Evolutionary conservation across 2,113 vertebrate species (phyloP), one percentile per base, ranked within the genome.

Genomic region (Cyprinodon brontotheroides): DNA sequence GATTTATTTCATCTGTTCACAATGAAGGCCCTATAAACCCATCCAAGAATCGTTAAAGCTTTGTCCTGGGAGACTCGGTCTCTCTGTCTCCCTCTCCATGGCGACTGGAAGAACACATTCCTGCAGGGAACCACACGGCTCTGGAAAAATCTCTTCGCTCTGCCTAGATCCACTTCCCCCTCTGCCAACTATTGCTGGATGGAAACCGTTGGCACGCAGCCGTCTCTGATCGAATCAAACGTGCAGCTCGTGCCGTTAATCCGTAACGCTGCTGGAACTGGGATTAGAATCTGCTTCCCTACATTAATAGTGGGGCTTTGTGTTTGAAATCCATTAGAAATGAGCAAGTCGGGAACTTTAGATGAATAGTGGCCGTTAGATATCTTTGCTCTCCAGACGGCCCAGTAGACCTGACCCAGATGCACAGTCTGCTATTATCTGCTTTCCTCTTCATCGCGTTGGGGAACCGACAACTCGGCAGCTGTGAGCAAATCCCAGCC

Each of bases 1-100:
- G 91, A 92, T 94, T 93, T 93, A 93, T 93, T 91, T 87, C 89
- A 89, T 87, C 86, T 89, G 81, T 87, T 89, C 82, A 92, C 92
- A 91, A 88, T 89, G 86, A 71, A 75, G 72, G 78, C 77, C 85
- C 84, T 89, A 83, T 89, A 92, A 92, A 92, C 88, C 89, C 79
- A 87, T 93, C 90, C 79, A 92, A 75, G 89, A 88, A 89, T 84
- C 81, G 11, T 53, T 80, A 78, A 84, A 14, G 84, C 89, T 91
- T 93, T 94, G 92, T 93, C 75, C 80, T 83, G 85, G 81, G 89
- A 91, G 86, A 90, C 82, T 88, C 89, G 86, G 89, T 89, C 86
- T 88, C 87, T 87, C 83, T 88, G 86, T 93, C 86, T 87, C 67
- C 66, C 11, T 93, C 89, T 87, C 91, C 89, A 92, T 92, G 84